Evolutionary conservation across 2,113 vertebrate species (phyloP).

Genomic region (Calypte anna): DNA sequence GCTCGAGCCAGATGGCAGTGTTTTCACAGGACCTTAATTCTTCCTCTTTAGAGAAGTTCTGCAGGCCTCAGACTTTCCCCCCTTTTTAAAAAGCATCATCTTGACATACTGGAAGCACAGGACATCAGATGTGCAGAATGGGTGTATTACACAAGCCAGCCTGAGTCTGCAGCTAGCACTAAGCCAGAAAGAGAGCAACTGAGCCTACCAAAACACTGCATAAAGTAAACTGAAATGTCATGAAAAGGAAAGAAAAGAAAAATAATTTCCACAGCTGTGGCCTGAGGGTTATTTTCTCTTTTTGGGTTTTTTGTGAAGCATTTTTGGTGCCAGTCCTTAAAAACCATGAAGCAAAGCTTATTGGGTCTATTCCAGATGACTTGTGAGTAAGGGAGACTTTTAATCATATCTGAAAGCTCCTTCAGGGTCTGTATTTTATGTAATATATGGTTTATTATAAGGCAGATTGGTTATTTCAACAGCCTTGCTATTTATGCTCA

Average conservation of each 20-base stretch:
- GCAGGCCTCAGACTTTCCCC: not conserved
- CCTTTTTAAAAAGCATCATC: not conserved
- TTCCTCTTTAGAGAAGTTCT: not conserved
- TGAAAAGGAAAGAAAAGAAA: not conserved
- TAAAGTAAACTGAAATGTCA: not conserved
- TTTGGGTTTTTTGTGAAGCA: not conserved
- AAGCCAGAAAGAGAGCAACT: not conserved
- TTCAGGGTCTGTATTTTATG: not conserved
- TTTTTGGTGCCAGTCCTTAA: conserved; percentile 14
- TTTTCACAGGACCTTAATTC: not conserved
- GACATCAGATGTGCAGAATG: not conserved
- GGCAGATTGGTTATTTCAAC: not conserved
- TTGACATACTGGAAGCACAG: not conserved
- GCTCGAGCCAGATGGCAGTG: not conserved
- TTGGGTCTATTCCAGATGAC: conserved; percentile 27
- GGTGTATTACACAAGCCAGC: not conserved
- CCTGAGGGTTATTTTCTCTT: not conserved
- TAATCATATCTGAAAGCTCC: not conserved
- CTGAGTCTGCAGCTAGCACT: not conserved
- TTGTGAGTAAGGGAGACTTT: not conserved
- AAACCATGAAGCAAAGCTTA: conserved; percentile 19
- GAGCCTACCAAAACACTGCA: not conserved
- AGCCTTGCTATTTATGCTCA: not conserved
- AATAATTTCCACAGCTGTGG: conserved; percentile 9
- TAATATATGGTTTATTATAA: not conserved